Evolutionary conservation across 2,797 vertebrate genomes (phyloP), one percentile per base, ranked within the genome.

Genomic region (Myioborus miniatus): DNA sequence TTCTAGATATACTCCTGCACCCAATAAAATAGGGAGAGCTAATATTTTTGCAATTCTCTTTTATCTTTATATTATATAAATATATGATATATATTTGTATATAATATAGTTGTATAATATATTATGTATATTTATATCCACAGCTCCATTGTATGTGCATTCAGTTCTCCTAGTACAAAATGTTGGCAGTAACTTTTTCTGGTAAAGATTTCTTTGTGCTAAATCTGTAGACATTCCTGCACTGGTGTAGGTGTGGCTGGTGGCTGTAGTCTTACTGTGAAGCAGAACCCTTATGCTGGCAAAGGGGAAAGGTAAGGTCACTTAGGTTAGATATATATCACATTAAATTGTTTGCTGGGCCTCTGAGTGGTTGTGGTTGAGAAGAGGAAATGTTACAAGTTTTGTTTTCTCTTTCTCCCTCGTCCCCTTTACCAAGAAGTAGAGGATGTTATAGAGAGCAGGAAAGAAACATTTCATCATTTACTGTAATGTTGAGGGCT

Each of bases 11-110:
- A 47, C 8, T 83, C 15, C 36, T 67, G 36, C 12, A 55, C 11
- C 6, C 0, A n/a, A 1, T 71, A 56, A 89, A 78, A 83, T 12
- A 76, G 0, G 1, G n/a, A 41, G 14, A 59, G 6, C 9, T 49
- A 50, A 14, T 85, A 41, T 65, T 87, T 76, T 90, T 3, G 2
- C 39, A 55, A 2, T 7, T 74, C 18, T 74, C 18, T 44, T 72
- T 37, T 60, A 17, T 83, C 14, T 37, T 37, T 37, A 37, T 37
- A 37, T 37, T 37, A 37, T 37, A 37, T 37, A 37, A 37, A 37
- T 11, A 37, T 37, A 37, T 37, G 11, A 37, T 37, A 11, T 37
- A 37, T 37, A 37, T 37, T 37, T 37, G 37, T 37, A 37, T 37
- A 37, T 36, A 36, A 37, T 37, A 37, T 37, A 37, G 11, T 37